Percentiles rank a stretch among this genome's conserved stretches.
Conservation (phyloP, 2,888 invertebrate genomes). For the Dioctria linearis region DNA sequence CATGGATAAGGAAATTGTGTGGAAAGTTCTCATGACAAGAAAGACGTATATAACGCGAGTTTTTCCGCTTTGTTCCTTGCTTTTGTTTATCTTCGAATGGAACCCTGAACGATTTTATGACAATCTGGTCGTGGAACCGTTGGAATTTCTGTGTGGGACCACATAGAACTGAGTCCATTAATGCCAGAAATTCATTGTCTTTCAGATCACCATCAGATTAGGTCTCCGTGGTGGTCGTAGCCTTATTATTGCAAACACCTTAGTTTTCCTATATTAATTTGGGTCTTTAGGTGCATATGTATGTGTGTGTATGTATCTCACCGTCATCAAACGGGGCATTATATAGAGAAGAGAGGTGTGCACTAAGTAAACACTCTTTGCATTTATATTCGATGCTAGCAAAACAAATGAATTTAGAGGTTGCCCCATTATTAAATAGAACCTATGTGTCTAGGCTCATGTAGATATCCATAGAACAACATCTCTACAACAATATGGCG, state of each 20-base stretch:
- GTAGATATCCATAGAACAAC: slow-evolving; percentile 9
- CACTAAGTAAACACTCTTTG: slow-evolving; percentile 42
- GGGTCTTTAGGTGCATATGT: background rate
- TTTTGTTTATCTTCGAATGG: slow-evolving; percentile 19
- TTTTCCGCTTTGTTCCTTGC: slow-evolving; percentile 37
- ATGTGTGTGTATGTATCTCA: background rate
- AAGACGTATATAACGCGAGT: slow-evolving; percentile 32
- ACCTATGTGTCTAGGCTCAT: slow-evolving; percentile 7
- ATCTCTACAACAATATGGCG: slow-evolving; percentile 10
- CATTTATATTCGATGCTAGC: slow-evolving; percentile 43
- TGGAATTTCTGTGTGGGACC: background rate
- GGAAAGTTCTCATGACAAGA: slow-evolving; percentile 51
- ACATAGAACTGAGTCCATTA: background rate
- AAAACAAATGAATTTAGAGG: slow-evolving; percentile 45
- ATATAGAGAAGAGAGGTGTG: background rate
- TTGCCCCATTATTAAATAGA: slow-evolving; percentile 45
- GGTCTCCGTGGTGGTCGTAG: background rate
- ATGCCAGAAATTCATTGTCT: slow-evolving; percentile 7
- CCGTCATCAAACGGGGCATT: background rate
- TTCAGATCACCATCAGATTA: background rate
- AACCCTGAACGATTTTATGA: background rate
- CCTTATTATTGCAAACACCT: background rate
- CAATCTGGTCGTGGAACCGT: background rate
- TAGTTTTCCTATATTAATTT: background rate
- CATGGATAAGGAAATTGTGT: slow-evolving; percentile 54